Base-by-base conservation (phyloP, 2,113 vertebrate genomes). In the Myiozetetes cayanensis region DNA sequence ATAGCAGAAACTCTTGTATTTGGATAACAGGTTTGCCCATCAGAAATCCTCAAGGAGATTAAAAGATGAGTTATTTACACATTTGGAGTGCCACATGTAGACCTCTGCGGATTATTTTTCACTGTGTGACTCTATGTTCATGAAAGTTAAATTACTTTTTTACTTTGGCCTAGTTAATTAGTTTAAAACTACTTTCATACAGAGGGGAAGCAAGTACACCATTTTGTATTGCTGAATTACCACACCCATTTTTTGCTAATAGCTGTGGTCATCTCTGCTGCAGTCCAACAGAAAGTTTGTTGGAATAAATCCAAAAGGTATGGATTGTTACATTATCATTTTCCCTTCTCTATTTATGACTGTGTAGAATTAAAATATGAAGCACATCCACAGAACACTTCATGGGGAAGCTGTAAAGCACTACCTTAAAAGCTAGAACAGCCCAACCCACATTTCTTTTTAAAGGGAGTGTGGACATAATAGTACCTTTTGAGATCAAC, bases 141-240 rank as follows among this genome's bases (percentile, higher is more conserved):
- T 73, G 11, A 70, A 73, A 44, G 41, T n/a, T 53, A 87, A 67
- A 63, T 59, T 74, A 15, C 3, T 67, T 85, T 87, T 12, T 71
- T 53, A 12, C 10, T 78, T 87, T 55, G 61, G 20, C 8, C 25
- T 56, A 44, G 21, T 31, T 24, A 72, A 30, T 6, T 56, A 19
- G 4, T 75, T 95, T 47, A 44, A 90, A 92, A 79, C 9, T 43
- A 6, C 8, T 37, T 67, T 75, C 10, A 24, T 55, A 43, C 2
- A 16, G 27, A 50, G 2, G 9, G 3, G 3, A 25, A 49, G 11
- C 9, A 53, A 63, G 13, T 37, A n/a, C 4, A 9, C 9, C 2
- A 37, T 53, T 71, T 49, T 75, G 12, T 67, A 21, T 39, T 19
- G 18, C 16, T 92, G 62, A 82, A 70, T 35, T 12, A 27, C 22